Evolutionary conservation across 2,113 vertebrate genomes (phyloP), one percentile per base, ranked within the genome.

Genomic region (Paramisgurnus dabryanus): DNA sequence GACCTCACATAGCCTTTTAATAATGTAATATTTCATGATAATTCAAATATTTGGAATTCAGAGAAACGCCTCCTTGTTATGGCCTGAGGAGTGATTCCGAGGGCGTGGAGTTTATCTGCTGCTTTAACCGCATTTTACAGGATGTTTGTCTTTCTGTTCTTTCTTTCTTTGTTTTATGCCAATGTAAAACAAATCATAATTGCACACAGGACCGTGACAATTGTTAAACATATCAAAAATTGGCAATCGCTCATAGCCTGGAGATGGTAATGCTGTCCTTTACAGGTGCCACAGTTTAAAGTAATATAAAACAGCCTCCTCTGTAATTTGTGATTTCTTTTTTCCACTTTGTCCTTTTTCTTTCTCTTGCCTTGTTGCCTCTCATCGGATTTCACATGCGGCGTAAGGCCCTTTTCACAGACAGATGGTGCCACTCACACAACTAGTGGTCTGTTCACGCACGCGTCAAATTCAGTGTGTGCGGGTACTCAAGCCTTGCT

Each of bases 211-310:
- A 64, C 86, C 87, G 78, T 90, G 89, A 89, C 89, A 78, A 89
- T 89, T 87, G 83, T 82, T 87, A 86, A 92, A 90, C 88, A 82
- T 83, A 87, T 89, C 82, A 83, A 84, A 88, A 84, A 86, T 82
- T 89, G 86, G 83, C 86, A 87, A 88, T 87, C 73, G 81, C 80
- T 88, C 80, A 81, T 86, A 78, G 89, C 85, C 86, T 83, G 77
- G 86, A 89, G 89, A 84, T 89, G 88, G 85, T 88, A 86, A 86
- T 87, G 76, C 57, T 86, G 84, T 82, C 22, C 81, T 80, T 85
- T 89, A 83, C 91, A 94, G 91, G 91, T 94, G 90, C 87, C 84
- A 57, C 78, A 39, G 76, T 81, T 80, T 67, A 10, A 64, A 34
- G 58, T 91, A 88, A 91, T 87, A 85, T 80, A 86, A 90, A 90